Base-by-base conservation (phyloP, 2,113 vertebrate species). In the Tenrec ecaudatus region DNA sequence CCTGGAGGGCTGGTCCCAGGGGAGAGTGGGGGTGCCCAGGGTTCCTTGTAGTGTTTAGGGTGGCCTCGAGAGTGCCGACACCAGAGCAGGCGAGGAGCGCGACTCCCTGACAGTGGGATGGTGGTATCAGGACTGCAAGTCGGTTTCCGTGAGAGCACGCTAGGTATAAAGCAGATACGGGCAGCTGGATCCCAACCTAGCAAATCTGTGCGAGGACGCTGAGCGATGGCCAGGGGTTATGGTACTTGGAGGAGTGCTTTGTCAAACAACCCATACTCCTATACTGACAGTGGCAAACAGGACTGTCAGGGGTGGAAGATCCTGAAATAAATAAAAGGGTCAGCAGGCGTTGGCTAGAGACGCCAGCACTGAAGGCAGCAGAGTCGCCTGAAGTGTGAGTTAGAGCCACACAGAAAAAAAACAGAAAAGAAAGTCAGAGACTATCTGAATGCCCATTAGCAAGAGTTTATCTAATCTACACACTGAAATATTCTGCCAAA, bases 141-240 rank as follows among this genome's bases (percentile, higher is more conserved):
- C 43, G 29, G 79, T 66, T 64, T 88, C 0, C 20, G 1, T 86
- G 58, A 76, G 4, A 3, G 86, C 40, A 91, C 69, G 64, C 66
- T 36, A 8, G 22, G 83, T 20, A 33, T 31, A 11, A 14, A 92
- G 84, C 43, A 47, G 68, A 79, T 84, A 73, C 38, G 82, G 82
- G 60, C 71, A 82, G 57, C 78, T 69, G 95, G 94, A 89, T 78
- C 93, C 91, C 94, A 93, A 93, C 88, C 96, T 27, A 33, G 58
- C 66, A 92, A 87, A 92, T 22, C 47, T 81, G 86, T 62, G 53
- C 33, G 16, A 62, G 43, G 86, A 40, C 38, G 79, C 17, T 16
- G 47, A 64, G 69, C 40, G 9, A n/a, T 25, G 33, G 66, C 58
- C 88, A 25, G 62, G 71, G n/a, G 58, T 38, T 43, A 22, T 53